Evolutionary conservation across 2,113 vertebrate genomes (phyloP).

Genomic region (Ophthalmolycus amberensis): DNA sequence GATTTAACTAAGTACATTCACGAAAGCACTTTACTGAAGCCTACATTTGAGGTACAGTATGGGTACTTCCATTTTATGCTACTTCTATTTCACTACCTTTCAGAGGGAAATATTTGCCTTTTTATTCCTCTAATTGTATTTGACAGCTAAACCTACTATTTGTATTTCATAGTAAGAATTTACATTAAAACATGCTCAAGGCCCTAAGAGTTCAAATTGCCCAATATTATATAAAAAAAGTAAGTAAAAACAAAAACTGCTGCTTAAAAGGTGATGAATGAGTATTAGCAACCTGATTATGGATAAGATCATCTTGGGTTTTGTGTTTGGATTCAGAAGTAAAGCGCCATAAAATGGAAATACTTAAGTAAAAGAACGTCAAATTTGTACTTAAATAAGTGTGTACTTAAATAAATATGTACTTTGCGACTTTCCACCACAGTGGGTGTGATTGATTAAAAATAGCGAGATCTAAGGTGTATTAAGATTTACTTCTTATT

Average conservation of each 20-base stretch:
- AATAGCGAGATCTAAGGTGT: neutral
- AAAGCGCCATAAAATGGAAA: neutral
- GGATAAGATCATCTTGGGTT: neutral
- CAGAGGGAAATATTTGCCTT: neutral
- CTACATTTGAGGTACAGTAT: neutral
- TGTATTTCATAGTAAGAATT: neutral
- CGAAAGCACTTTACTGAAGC: neutral
- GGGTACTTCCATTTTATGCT: neutral
- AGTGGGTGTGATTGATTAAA: neutral
- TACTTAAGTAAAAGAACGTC: neutral
- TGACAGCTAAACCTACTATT: neutral
- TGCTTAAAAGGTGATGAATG: neutral
- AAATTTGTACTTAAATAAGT: neutral
- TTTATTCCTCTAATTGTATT: neutral
- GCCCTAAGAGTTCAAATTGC: neutral
- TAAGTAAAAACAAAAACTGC: neutral
- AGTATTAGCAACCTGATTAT: neutral
- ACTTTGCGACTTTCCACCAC: neutral
- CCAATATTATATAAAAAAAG: neutral
- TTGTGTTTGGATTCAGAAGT: neutral
- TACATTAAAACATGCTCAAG: neutral
- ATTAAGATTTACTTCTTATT: neutral
- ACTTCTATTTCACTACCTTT: neutral
- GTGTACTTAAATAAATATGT: neutral
- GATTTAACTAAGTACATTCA: neutral